Base-by-base conservation (phyloP, 2,113 vertebrate genomes). In the Butorides virescens region DNA sequence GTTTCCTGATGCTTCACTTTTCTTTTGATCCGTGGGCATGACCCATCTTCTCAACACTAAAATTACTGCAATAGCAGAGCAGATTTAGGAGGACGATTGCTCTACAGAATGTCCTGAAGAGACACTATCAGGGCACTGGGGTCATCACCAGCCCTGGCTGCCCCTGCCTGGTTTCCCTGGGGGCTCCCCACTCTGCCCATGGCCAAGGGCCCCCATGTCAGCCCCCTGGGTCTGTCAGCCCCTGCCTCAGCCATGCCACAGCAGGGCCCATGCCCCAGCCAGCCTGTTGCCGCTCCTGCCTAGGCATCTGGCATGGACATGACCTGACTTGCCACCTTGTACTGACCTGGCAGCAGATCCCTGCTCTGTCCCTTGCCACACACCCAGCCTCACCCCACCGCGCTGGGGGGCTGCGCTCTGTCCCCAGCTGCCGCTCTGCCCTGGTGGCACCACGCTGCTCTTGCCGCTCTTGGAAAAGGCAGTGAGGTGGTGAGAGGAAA, bases 11-110 rank as follows among this genome's bases (percentile, higher is more conserved):
- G 8, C 11, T 70, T 50, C 13, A 26, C 8, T 26, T 53, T 61
- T 15, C 25, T 14, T 46, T 56, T 1, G 4, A 46, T 42, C 20
- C 0, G 0, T 5, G 11, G 22, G 7, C 5, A 36, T 1, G 1
- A 47, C 46, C 9, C 6, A 1, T 37, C 56, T 59, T 76, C 58
- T 27, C 27, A 52, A 17, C 8, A 5, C 18, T 16, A 37, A 52
- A 62, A 66, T 17, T 5, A 8, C 3, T 7, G 11, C 37, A 84
- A 19, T 7, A 58, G 55, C 72, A 73, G 23, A 80, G 34, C 13
- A 58, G 39, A 20, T 15, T 30, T 12, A 17, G 3, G 47, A 68
- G 10, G 30, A 36, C 0, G 3, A 16, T 1, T 6, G 27, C 44
- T 44, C 71, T 37, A 9, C 34, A 53, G 18, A 53, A 65, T 0